phyloP scores from a whole-genome alignment of 2,797 vertebrate genomes.

The Acanthurus lineatus region DNA sequence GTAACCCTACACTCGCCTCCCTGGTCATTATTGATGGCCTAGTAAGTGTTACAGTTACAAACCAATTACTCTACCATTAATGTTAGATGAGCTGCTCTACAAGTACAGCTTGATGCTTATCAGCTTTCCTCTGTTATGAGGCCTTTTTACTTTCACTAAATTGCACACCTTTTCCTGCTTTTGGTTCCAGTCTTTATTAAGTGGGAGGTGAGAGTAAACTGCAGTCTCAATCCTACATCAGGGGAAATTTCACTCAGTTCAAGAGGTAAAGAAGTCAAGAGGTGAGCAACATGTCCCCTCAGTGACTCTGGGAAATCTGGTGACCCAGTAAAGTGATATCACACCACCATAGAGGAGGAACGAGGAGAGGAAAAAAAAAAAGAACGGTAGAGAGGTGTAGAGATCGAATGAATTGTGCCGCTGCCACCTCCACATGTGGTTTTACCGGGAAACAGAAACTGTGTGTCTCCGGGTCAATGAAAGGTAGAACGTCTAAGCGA shows the following conservation, averaged over 20 bases:
- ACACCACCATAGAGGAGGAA: slow-evolving; percentile 62
- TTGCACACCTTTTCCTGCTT: slow-evolving; percentile 45
- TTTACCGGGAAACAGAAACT: slow-evolving; percentile 52
- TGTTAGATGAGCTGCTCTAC: slow-evolving; percentile 86
- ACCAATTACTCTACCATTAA: slow-evolving; percentile 90
- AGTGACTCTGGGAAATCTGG: slow-evolving; percentile 86
- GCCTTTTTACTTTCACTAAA: slow-evolving; percentile 80
- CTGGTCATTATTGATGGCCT: slow-evolving; percentile 87
- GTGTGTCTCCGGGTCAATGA: slow-evolving; percentile 65
- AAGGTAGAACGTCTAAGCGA: slow-evolving; percentile 59
- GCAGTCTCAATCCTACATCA: slow-evolving; percentile 67
- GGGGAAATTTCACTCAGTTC: slow-evolving; percentile 77
- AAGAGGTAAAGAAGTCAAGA: slow-evolving; percentile 86
- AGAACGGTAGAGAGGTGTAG: slow-evolving; percentile 46
- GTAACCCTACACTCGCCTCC: slow-evolving; percentile 82
- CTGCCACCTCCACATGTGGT: slow-evolving; percentile 67
- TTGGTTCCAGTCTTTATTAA: slow-evolving; percentile 67
- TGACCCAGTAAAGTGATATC: slow-evolving; percentile 86
- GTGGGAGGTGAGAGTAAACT: slow-evolving; percentile 80
- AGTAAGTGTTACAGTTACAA: slow-evolving; percentile 90
- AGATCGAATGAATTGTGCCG: slow-evolving; percentile 56
- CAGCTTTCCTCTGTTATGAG: slow-evolving; percentile 69
- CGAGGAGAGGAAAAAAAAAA: slow-evolving; percentile 1
- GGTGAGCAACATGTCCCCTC: slow-evolving; percentile 79
- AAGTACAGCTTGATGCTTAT: slow-evolving; percentile 84